Base-by-base conservation (phyloP, 2,888 invertebrate genomes). In the Scaptomyza caliginosa region DNA sequence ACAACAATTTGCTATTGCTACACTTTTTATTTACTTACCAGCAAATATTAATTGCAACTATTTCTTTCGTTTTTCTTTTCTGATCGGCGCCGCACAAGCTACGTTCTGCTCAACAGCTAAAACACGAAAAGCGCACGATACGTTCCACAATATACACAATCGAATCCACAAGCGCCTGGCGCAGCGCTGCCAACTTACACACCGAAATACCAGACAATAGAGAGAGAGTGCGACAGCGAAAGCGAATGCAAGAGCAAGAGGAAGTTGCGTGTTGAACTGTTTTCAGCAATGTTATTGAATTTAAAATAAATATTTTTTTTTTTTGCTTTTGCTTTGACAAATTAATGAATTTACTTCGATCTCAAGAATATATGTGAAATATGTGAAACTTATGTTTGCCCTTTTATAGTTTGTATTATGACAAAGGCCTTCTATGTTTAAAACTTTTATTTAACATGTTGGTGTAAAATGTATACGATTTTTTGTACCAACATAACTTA, bases 111-210 rank as follows among this genome's bases (percentile, higher is more conserved):
- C 1, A 24, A 36, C 4, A 16, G 4, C n/a, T 34, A 26, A 11
- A 21, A 8, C 21, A 11, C 10, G 7, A 11, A 39, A 23, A 60
- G 21, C 40, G 28, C 26, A 28, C 60, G 7, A 40, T 23, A 10
- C 23, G 26, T 62, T 40, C 39, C 26, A 32, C 46, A 46, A 38
- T 3, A 16, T 16, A 11, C 10, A 32, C 19, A 43, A 19, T 34
- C 16, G 34, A 60, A 26, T 46, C 62, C 40, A 62, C 63, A 42
- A 17, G 4, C n/a, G 28, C 19, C 24, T 28, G 21, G 6, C n/a
- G 13, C 10, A 11, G 60, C 21, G 24, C 24, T 62, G 67, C 39
- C 70, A 69, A 68, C 60, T 51, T 17, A 42, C 8, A 23, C 1
- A 4, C 10, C 8, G 4, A n/a, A n/a, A n/a, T n/a, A n/a, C n/a